A percentile compares a stretch with the other conserved stretches of the same genome.
These are phyloP conservation scores for Rhinopomastus cyanomelas DNA, from an alignment of 2,113 vertebrate species.

Conservation along the genomic window DNA sequence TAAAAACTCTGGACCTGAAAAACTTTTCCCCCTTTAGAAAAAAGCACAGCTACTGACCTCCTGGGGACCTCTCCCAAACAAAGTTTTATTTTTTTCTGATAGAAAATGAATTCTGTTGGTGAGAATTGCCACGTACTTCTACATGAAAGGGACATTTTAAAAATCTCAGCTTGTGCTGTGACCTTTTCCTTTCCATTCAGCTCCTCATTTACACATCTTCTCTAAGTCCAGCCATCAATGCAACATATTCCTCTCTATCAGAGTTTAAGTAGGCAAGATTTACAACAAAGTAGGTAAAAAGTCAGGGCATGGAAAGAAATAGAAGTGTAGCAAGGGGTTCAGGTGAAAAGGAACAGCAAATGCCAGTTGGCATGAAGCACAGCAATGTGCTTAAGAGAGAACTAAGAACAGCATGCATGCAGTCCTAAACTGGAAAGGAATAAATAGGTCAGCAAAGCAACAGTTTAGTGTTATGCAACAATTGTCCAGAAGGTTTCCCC, in stretches of 20 bases:
- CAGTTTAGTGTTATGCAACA: neutral
- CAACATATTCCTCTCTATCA: neutral
- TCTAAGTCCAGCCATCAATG: neutral
- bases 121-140: neutral
- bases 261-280: neutral
- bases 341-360: slow-evolving; percentile 20
- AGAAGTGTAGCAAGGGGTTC: neutral
- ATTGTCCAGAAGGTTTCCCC: slow-evolving; percentile 24
- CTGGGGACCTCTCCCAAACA: neutral
- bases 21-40: neutral
- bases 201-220: neutral
- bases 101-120: neutral
- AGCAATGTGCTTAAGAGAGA: neutral
- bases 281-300: neutral
- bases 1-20: neutral
- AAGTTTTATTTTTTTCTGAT: neutral
- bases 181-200: neutral
- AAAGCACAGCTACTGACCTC: neutral
- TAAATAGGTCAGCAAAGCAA: slow-evolving; percentile 42
- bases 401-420: slow-evolving; percentile 28
- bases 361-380: neutral
- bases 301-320: slow-evolving; percentile 12
- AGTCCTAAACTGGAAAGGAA: slow-evolving; percentile 26
- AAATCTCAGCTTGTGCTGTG: neutral
- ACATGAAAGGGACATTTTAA: neutral